Evolutionary conservation across 2,888 invertebrate genomes (phyloP), one percentile per base, ranked within the genome.

Genomic region (Drosophila planitibia): DNA sequence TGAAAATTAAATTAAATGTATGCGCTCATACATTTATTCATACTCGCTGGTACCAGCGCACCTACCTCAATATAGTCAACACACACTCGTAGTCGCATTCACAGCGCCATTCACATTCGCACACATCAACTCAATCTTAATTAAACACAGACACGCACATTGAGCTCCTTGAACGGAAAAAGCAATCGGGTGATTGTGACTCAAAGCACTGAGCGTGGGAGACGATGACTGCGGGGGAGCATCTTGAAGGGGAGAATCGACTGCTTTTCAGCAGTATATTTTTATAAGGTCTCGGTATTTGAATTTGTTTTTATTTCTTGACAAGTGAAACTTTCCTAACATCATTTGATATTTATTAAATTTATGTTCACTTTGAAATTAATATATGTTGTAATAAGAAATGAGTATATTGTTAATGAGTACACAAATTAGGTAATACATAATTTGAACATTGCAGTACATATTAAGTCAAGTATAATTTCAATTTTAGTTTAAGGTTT

Each of bases 1-100:
- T 89, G 90, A 88, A 87, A 87, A 88, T 88, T 90, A 88, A 88
- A 88, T 88, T 88, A 88, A 90, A 88, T 90, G 83, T 84, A 85
- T 78, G 54, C 90, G 74, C 80, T 79, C 78, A 79, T 77, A 81
- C 87, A 86, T 84, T 77, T 87, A 89, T 90, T 90, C 87, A 91
- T 84, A 60, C 80, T 52, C 68, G 54, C 37, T 25, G 47, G 75
- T 67, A 55, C 69, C 63, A 65, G 54, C 67, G n/a, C 58, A 63
- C 54, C 70, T 66, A 54, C 64, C 53, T 62, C 62, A 65, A 71
- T 57, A 57, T 47, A 66, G 47, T 58, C 44, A 28, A 39, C 28
- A 69, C 52, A 39, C 66, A 57, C 30, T 60, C 58, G 35, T 52
- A 47, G 30, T 52, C 35, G 37, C 61, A 44, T 33, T 55, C 67